These are phyloP conservation scores for Arrhopalites spinosus DNA, from an alignment of 2,888 invertebrate species.

Conservation along the genomic window DNA sequence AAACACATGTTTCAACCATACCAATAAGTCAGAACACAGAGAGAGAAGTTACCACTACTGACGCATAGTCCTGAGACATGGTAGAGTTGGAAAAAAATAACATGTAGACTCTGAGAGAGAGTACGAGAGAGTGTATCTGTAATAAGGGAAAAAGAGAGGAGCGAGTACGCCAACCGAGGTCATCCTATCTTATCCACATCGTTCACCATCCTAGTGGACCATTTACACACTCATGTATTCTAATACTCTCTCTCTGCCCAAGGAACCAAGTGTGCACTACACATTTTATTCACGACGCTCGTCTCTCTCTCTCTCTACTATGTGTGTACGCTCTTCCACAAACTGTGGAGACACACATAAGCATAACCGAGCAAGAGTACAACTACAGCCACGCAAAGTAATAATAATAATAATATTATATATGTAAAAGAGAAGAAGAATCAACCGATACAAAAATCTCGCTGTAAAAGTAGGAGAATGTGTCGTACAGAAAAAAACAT, in stretches of 20 bases:
- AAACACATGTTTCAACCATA: conserved; percentile 15
- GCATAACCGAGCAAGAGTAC: not conserved
- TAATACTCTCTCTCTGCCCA: conserved; percentile 1
- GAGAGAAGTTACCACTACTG: too few species aligned
- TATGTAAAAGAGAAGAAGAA: not conserved
- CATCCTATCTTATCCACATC: conserved; percentile 28
- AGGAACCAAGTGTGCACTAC: conserved; percentile 23
- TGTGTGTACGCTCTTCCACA: not conserved
- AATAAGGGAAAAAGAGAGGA: too few species aligned
- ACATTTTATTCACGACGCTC: conserved; percentile 10
- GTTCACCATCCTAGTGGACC: conserved; percentile 27
- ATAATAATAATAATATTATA: not conserved
- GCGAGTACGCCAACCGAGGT: conserved; percentile 23
- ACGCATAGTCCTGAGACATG: not conserved
- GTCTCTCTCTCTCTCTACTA: not conserved
- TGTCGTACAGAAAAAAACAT: conserved; percentile 4
- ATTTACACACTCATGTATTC: conserved; percentile 24
- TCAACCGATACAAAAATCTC: conserved; percentile 20
- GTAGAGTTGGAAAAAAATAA: not conserved
- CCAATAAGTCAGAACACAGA: conserved; percentile 1
- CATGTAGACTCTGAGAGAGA: not conserved
- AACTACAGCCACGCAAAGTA: not conserved
- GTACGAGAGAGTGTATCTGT: conserved; percentile 12
- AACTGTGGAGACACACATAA: not conserved
- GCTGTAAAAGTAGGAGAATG: not conserved